These are phyloP conservation scores for Progne subis DNA, from an alignment of 2,113 vertebrate species.

Conservation along the genomic window DNA sequence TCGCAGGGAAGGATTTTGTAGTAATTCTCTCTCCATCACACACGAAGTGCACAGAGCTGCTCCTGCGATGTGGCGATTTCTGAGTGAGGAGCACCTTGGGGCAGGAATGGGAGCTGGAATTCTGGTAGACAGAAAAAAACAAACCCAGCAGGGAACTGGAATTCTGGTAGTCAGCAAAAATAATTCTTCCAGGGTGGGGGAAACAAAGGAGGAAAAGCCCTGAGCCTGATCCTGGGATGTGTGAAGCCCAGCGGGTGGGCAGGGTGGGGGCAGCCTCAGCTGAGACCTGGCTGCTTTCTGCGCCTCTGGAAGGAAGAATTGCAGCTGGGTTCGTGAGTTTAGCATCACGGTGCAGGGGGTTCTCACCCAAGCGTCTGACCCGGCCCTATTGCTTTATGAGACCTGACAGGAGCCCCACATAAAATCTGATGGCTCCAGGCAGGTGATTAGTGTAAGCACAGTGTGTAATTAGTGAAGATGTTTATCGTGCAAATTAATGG, in stretches of 20 bases:
- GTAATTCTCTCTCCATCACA: neutral
- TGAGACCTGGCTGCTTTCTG: neutral
- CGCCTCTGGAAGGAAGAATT: neutral
- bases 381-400: neutral
- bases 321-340: accelerated
- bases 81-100: neutral
- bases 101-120: neutral
- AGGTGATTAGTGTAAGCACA: constrained; percentile 17
- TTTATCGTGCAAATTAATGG: constrained; percentile 3
- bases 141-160: neutral
- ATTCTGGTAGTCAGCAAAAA: neutral
- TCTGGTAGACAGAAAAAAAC: neutral
- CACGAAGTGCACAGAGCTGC: neutral
- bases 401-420: neutral
- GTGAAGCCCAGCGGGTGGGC: accelerated
- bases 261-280: neutral
- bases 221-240: accelerated
- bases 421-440: neutral
- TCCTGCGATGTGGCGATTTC: accelerated
- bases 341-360: neutral
- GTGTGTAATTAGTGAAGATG: neutral
- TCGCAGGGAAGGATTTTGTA: neutral
- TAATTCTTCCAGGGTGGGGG: neutral
- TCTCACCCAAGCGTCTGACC: neutral
- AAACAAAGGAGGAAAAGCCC: accelerated